Percentiles rank a stretch among this genome's conserved stretches.
Conservation (phyloP, 2,113 vertebrate species). For the Notothenia rossii region DNA sequence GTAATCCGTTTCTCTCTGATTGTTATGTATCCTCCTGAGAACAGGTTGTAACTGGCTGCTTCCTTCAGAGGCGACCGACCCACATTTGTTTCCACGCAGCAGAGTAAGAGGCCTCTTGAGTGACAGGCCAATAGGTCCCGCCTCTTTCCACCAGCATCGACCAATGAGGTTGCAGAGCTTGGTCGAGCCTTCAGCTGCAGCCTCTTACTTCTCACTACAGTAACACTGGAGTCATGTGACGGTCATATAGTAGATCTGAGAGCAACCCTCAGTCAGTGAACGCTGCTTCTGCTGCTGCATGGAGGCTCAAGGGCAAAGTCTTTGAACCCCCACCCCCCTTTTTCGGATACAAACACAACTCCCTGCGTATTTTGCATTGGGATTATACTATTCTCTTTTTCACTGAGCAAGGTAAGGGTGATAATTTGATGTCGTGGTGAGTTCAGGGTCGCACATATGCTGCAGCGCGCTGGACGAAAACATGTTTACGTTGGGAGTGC, state of each 20-base stretch:
- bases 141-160: slow-evolving; percentile 59
- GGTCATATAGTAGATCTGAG: slow-evolving; percentile 78
- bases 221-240: slow-evolving; percentile 81
- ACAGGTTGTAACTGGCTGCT: background rate
- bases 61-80: background rate
- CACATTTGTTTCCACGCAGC: slow-evolving; percentile 69
- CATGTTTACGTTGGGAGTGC: slow-evolving; percentile 78
- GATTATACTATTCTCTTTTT: slow-evolving; percentile 23
- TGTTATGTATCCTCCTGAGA: slow-evolving; percentile 9
- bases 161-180: slow-evolving; percentile 85
- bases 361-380: slow-evolving; percentile 11
- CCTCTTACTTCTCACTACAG: slow-evolving; percentile 77
- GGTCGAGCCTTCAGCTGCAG: slow-evolving; percentile 92
- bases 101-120: slow-evolving; percentile 44
- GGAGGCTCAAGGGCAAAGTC: slow-evolving; percentile 75
- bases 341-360: slow-evolving; percentile 1
- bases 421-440: background rate
- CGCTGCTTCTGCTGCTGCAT: slow-evolving; percentile 73
- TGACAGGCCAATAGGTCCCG: slow-evolving; percentile 61
- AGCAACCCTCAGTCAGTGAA: slow-evolving; percentile 55
- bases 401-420: slow-evolving; percentile 53
- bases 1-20: too few relatives aligned
- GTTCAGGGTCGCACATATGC: slow-evolving; percentile 40
- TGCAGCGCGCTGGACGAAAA: slow-evolving; percentile 74
- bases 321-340: background rate